Evolutionary conservation across 2,888 invertebrate genomes (phyloP).

Genomic region (Cabera pusaria): DNA sequence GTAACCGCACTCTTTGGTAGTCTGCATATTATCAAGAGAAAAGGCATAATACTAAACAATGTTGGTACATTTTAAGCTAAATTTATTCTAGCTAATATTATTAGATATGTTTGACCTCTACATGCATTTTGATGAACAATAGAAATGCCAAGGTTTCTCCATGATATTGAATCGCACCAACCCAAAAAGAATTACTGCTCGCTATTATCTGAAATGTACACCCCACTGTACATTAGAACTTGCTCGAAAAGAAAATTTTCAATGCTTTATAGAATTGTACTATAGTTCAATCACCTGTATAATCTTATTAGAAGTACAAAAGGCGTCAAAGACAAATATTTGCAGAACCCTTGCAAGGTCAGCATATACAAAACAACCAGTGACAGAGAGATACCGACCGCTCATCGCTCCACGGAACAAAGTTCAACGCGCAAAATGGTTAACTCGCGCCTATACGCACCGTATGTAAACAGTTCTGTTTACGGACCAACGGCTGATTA

Average conservation of each 20-base stretch:
- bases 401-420: conserved; percentile 24
- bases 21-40: no score
- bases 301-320: conserved; percentile 13
- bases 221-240: no score
- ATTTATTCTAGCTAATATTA: no score
- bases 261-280: conserved; percentile 4
- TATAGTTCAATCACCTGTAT: conserved; percentile 17
- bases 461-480: conserved; percentile 47
- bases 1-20: no score
- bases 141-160: conserved; percentile 9
- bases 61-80: no score
- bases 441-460: conserved; percentile 41
- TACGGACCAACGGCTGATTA: conserved; percentile 44
- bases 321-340: background rate
- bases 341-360: conserved; percentile 3
- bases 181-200: no score
- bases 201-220: no score
- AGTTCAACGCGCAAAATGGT: conserved; percentile 28
- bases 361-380: conserved; percentile 8
- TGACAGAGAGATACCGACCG: conserved; percentile 9
- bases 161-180: conserved; percentile 5
- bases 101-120: no score
- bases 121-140: conserved; percentile 12
- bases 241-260: no score
- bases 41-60: no score